A percentile compares a stretch with the other conserved stretches of the same genome.
phyloP scores from a whole-genome alignment of 2,113 vertebrate genomes.

The Istiophorus platypterus region DNA sequence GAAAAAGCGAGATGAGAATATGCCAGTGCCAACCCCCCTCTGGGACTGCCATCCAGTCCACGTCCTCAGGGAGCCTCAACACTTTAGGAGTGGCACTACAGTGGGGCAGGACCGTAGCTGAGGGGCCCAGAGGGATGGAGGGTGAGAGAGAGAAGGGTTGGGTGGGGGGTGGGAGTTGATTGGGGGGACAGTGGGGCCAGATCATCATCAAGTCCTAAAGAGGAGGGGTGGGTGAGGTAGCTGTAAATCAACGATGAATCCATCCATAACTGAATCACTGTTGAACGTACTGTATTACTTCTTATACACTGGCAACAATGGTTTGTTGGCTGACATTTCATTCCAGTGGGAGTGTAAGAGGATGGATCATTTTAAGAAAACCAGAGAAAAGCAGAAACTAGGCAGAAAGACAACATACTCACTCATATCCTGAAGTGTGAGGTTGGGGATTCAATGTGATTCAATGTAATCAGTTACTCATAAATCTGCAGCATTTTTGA shows the following conservation, averaged over 20 bases:
- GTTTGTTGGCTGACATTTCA: neutral
- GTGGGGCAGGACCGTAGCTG: conserved; percentile 33
- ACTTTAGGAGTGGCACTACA: conserved; percentile 73
- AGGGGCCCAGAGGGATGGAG: conserved; percentile 46
- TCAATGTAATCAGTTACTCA: too few relatives aligned
- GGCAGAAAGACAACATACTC: neutral
- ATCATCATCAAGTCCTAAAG: conserved; percentile 60
- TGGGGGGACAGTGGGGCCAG: neutral
- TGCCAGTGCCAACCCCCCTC: conserved; percentile 48
- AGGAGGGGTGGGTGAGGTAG: conserved; percentile 20
- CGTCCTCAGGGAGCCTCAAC: conserved; percentile 63
- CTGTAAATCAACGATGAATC: conserved; percentile 9
- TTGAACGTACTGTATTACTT: neutral
- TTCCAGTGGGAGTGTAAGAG: neutral
- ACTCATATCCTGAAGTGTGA: neutral
- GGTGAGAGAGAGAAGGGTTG: neutral
- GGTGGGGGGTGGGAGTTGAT: neutral
- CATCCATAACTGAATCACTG: neutral
- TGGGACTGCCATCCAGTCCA: conserved; percentile 59
- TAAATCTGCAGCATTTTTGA: too few relatives aligned
- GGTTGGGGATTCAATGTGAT: too few relatives aligned
- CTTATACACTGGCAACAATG: neutral
- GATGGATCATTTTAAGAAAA: neutral
- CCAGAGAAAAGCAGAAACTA: neutral
- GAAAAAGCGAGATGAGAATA: conserved; percentile 39